Evolutionary conservation across 2,797 vertebrate species (phyloP).

Genomic region (Pipistrellus kuhlii): DNA sequence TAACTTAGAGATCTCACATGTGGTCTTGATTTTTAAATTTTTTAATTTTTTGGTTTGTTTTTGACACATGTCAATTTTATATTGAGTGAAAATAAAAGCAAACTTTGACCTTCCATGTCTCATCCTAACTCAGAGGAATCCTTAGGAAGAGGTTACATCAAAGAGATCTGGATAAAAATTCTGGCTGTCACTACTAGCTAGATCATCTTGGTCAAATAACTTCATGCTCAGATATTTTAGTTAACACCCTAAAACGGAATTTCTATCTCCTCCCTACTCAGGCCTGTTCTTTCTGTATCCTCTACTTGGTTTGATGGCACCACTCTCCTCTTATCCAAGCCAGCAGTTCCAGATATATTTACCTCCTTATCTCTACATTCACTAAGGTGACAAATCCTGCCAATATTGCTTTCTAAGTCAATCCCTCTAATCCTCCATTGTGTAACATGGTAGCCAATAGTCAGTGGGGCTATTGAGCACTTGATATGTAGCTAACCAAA

Average conservation of each 20-base stretch:
- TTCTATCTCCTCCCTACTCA: not conserved
- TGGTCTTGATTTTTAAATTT: not conserved
- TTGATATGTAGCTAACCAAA: not conserved
- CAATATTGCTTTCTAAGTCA: not conserved
- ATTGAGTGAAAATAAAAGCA: conserved; percentile 30
- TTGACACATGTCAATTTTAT: conserved; percentile 17
- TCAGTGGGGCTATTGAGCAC: not conserved
- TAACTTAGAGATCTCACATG: not conserved
- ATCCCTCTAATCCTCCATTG: not conserved
- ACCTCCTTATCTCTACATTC: not conserved
- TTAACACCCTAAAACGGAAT: not conserved
- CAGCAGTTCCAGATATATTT: not conserved
- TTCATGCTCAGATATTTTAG: not conserved
- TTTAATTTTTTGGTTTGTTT: conserved; percentile 3
- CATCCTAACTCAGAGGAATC: not conserved
- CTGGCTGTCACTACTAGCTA: not conserved
- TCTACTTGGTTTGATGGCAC: not conserved
- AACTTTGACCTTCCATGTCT: not conserved
- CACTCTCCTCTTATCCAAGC: not conserved
- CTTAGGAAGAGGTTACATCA: not conserved
- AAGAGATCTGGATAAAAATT: conserved; percentile 34
- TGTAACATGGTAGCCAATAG: not conserved
- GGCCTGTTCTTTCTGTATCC: not conserved
- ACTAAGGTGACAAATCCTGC: not conserved
- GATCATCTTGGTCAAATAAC: not conserved